phyloP scores from a whole-genome alignment of 2,797 vertebrate species.

The Loris lydekkerianus region DNA sequence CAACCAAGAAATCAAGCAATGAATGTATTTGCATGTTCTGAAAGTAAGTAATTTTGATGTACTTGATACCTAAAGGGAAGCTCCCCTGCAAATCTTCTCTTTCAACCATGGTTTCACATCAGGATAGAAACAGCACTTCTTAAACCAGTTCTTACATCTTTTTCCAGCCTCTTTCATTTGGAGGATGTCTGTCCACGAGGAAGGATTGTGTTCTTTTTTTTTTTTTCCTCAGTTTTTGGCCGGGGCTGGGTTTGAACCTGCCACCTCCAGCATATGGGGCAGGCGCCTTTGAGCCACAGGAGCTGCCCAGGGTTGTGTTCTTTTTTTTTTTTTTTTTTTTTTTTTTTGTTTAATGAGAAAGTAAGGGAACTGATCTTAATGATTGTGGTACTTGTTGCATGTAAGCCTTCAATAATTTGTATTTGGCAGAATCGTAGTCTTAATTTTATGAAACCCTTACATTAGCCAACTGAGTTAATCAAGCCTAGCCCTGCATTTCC shows the following conservation, averaged over 20 bases:
- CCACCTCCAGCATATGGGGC: no score
- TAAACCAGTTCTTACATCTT: not conserved
- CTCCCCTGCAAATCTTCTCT: not conserved
- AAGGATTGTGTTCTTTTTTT: not conserved
- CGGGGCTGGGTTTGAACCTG: no score
- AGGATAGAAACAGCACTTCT: not conserved
- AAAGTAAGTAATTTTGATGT: conserved; percentile 57
- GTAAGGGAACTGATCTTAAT: not conserved
- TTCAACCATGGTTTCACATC: not conserved
- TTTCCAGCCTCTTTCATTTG: not conserved
- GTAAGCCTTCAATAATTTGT: conserved; percentile 8
- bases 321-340: no score
- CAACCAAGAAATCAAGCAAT: conserved; percentile 75
- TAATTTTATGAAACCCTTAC: conserved; percentile 13
- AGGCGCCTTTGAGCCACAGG: no score
- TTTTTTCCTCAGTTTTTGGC: no score
- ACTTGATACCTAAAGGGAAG: not conserved
- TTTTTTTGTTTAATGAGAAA: not conserved
- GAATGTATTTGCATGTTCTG: conserved; percentile 54
- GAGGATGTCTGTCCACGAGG: not conserved
- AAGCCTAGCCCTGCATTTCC: not conserved
- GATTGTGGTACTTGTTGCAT: not conserved
- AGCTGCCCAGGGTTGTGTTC: not conserved
- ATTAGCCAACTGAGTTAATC: not conserved
- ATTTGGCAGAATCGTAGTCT: conserved; percentile 29